Percentiles rank a stretch among this genome's conserved stretches.
These are phyloP conservation scores for Petrophora chlorosata DNA, from an alignment of 2,888 invertebrate genomes.

Conservation along the genomic window DNA sequence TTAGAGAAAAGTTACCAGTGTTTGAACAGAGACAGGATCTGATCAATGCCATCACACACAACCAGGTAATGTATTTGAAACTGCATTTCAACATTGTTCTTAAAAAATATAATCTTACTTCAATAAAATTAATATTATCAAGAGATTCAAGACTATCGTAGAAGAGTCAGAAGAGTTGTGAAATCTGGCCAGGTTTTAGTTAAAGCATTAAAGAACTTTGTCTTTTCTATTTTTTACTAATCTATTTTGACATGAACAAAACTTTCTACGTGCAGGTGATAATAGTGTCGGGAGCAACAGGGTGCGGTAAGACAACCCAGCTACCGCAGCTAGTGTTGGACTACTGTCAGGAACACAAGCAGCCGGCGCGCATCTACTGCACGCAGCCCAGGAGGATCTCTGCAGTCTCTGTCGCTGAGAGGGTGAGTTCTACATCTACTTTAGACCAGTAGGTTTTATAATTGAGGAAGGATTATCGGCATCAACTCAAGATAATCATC, in stretches of 20 bases:
- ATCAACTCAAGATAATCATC: no score
- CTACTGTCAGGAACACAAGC: slow-evolving; percentile 83
- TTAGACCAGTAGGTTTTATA: no score
- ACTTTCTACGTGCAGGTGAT: slow-evolving; percentile 81
- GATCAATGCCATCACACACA: slow-evolving; percentile 85
- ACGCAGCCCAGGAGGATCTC: slow-evolving; percentile 97
- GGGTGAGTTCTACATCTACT: slow-evolving; percentile 79
- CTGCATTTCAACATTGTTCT: neutral
- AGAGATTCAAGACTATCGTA: no score
- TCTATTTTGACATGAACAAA: no score
- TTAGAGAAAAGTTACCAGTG: slow-evolving; percentile 88
- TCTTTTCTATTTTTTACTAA: no score
- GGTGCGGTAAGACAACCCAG: slow-evolving; percentile 98
- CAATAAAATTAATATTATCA: no score
- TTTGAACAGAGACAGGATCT: slow-evolving; percentile 86
- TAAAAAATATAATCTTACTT: no score
- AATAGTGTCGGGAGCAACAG: slow-evolving; percentile 93
- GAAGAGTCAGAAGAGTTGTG: no score
- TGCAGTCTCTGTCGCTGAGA: slow-evolving; percentile 94
- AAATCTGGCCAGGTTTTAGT: no score
- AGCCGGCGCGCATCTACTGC: slow-evolving; percentile 92
- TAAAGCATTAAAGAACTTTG: no score
- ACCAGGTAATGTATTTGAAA: slow-evolving; percentile 84
- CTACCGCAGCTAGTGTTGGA: slow-evolving; percentile 97
- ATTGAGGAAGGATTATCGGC: no score